These are phyloP conservation scores for Heliopora coerulea DNA, from an alignment of 92 coral and sea anemone species.

Conservation along the genomic window DNA sequence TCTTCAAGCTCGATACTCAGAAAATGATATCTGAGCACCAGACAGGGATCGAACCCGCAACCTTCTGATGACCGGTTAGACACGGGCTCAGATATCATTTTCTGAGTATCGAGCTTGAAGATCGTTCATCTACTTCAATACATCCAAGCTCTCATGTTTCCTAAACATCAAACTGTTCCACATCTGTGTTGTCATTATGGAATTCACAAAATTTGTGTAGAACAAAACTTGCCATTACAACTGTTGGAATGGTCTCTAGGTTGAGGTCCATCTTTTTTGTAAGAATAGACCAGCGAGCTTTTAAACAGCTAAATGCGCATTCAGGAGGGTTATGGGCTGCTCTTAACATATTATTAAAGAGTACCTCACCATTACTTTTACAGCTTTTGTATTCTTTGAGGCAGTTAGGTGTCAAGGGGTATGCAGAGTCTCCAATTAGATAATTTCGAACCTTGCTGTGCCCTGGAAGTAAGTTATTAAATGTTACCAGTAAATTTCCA, in stretches of 20 bases:
- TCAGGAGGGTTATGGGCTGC: not conserved
- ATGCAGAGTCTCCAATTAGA: conserved; percentile 17
- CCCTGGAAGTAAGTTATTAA: conserved; percentile 9
- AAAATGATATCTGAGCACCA: too few species aligned
- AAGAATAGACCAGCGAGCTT: conserved; percentile 24
- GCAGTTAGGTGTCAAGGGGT: conserved; percentile 8
- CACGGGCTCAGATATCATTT: too few species aligned
- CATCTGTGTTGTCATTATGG: conserved; percentile 4
- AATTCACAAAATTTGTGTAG: conserved; percentile 11
- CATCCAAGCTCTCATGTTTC: too few species aligned
- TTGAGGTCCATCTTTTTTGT: conserved; percentile 28
- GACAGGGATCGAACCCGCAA: too few species aligned
- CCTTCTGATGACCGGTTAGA: too few species aligned
- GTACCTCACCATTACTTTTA: conserved; percentile 23
- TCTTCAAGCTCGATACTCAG: too few species aligned
- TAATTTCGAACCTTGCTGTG: too few species aligned
- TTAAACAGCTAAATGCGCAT: conserved; percentile 30
- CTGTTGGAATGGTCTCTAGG: conserved; percentile 29
- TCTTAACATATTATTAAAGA: conserved; percentile 18
- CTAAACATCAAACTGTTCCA: too few species aligned
- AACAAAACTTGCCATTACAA: conserved; percentile 6
- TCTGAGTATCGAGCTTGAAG: too few species aligned
- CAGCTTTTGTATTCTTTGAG: conserved; percentile 18
- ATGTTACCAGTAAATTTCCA: not conserved
- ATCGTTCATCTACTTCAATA: too few species aligned